phyloP scores from a whole-genome alignment of 2,113 vertebrate genomes.

The Phrynocephalus versicolor region DNA sequence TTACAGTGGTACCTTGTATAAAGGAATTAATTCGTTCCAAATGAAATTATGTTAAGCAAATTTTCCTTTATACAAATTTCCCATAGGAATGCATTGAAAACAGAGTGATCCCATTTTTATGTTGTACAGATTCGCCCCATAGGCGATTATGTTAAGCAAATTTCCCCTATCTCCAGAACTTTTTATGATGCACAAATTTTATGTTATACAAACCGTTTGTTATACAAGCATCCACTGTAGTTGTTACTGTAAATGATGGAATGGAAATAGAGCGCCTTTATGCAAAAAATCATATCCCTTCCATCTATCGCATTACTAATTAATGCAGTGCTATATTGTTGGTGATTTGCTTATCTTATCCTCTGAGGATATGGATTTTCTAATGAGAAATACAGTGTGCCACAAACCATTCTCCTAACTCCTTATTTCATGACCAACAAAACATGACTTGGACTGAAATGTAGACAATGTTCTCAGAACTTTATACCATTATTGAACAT shows the following conservation, averaged over 20 bases:
- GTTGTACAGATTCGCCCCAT: no score
- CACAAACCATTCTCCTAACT: background rate
- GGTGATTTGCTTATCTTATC: background rate
- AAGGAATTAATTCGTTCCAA: no score
- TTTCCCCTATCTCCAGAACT: no score
- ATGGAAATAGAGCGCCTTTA: background rate
- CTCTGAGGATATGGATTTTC: background rate
- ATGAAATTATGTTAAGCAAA: no score
- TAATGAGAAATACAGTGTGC: background rate
- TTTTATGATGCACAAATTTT: no score
- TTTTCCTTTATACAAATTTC: no score
- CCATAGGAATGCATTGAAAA: no score
- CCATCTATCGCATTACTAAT: background rate
- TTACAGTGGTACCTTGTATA: no score
- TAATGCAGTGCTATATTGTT: background rate
- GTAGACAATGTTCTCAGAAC: constrained; percentile 13
- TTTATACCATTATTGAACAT: constrained; percentile 27
- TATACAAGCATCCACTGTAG: no score
- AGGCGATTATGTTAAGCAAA: no score
- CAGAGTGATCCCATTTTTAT: no score
- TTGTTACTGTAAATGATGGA: background rate
- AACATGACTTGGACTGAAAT: background rate
- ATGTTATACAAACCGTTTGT: no score
- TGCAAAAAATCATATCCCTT: background rate
- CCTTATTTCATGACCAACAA: background rate